These are phyloP conservation scores for Poecilia latipinna DNA, from an alignment of 2,113 vertebrate species.

Conservation along the genomic window DNA sequence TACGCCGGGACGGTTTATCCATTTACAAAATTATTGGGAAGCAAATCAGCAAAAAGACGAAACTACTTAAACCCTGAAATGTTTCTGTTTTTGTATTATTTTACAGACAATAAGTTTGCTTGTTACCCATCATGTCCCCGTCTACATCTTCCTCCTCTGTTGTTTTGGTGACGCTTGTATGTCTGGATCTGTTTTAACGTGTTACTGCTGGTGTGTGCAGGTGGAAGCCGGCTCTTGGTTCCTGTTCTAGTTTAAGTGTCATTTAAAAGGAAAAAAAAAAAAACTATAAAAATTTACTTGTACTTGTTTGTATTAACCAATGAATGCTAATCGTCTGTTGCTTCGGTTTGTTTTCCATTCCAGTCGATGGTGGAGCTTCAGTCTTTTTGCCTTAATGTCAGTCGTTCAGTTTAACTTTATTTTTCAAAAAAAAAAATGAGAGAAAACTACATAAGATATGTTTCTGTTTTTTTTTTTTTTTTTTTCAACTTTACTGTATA, in stretches of 20 bases:
- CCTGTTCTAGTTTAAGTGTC: constrained; percentile 49
- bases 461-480: constrained; percentile 29
- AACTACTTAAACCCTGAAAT: background rate
- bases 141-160: background rate
- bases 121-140: background rate
- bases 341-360: constrained; percentile 72
- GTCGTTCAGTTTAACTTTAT: constrained; percentile 78
- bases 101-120: background rate
- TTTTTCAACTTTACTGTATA: constrained; percentile 47
- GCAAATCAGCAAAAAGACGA: background rate
- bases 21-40: background rate
- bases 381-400: constrained; percentile 93
- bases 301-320: constrained; percentile 67
- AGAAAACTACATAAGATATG: constrained; percentile 55
- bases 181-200: constrained; percentile 29
- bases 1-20: too few species aligned
- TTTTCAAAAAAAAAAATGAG: constrained; percentile 79
- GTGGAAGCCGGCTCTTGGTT: constrained; percentile 36
- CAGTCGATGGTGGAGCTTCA: constrained; percentile 80
- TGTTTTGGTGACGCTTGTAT: constrained; percentile 24
- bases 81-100: background rate
- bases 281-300: constrained; percentile 27
- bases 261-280: constrained; percentile 37
- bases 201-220: constrained; percentile 47
- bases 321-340: constrained; percentile 72